Evolutionary conservation across 2,888 invertebrate species (phyloP).

Genomic region (Trichacis sp.): DNA sequence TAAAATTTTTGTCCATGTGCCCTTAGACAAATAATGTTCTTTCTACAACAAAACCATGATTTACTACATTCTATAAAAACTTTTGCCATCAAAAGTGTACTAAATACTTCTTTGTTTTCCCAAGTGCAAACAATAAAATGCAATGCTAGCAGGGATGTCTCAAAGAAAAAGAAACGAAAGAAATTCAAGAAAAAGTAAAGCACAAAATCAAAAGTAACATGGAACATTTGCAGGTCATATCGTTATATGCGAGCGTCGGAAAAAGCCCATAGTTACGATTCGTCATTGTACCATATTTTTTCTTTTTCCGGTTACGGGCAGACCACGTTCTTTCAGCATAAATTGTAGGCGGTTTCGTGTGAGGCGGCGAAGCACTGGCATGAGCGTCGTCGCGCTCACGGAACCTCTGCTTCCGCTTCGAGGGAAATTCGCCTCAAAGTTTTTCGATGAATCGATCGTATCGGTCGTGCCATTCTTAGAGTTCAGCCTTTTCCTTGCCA

Average conservation of each 20-base stretch:
- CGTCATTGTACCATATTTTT: slow-evolving; percentile 59
- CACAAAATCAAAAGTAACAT: neutral
- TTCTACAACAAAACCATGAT: no score
- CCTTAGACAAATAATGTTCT: no score
- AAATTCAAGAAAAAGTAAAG: no score
- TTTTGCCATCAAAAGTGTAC: no score
- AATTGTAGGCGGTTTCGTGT: slow-evolving; percentile 59
- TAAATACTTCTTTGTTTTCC: no score
- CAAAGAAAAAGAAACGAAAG: no score
- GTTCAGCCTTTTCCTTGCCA: slow-evolving; percentile 59
- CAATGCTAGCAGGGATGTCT: no score
- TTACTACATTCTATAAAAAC: no score
- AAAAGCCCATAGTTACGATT: slow-evolving; percentile 28
- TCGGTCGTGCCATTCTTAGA: slow-evolving; percentile 55
- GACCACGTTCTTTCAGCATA: slow-evolving; percentile 60
- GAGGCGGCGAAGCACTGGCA: slow-evolving; percentile 55
- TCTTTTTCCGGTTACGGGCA: slow-evolving; percentile 58
- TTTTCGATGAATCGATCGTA: slow-evolving; percentile 50
- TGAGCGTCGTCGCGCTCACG: slow-evolving; percentile 49
- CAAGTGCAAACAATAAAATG: no score
- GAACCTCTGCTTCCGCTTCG: slow-evolving; percentile 49
- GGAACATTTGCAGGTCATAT: no score
- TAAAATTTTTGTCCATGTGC: no score
- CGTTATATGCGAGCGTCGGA: slow-evolving; percentile 8
- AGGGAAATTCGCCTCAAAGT: slow-evolving; percentile 47